Evolutionary conservation across 2,797 vertebrate genomes (phyloP).

Genomic region (Garrulus glandarius): DNA sequence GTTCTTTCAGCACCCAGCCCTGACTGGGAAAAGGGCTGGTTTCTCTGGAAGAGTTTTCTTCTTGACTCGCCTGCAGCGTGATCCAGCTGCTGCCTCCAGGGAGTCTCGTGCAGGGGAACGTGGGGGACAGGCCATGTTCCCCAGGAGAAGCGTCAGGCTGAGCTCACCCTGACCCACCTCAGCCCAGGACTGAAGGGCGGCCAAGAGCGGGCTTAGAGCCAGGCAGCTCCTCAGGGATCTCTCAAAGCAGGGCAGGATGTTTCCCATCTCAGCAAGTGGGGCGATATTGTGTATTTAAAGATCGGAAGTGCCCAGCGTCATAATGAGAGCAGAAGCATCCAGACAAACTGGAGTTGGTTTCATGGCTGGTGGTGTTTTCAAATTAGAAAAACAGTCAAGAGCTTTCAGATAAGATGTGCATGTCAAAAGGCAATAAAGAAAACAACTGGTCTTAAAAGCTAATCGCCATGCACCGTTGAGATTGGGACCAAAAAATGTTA

Average conservation of each 20-base stretch:
- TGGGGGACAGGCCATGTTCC: background rate
- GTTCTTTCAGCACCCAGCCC: background rate
- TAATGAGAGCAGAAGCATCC: background rate
- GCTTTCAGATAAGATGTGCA: background rate
- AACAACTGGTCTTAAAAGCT: conserved; percentile 62
- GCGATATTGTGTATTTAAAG: background rate
- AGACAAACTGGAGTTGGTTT: background rate
- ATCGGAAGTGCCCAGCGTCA: background rate
- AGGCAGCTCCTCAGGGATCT: background rate
- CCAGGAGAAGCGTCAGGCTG: accelerated
- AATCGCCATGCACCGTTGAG: conserved; percentile 28
- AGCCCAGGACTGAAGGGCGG: background rate
- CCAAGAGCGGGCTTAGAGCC: background rate
- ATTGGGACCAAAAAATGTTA: conserved; percentile 61
- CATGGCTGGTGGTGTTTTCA: conserved; percentile 4
- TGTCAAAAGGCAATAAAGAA: conserved; percentile 43
- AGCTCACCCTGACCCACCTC: background rate
- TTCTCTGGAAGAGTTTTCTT: background rate
- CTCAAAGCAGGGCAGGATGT: background rate
- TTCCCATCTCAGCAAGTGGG: background rate
- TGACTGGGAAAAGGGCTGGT: background rate
- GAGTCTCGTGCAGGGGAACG: background rate
- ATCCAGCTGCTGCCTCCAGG: background rate
- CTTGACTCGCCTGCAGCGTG: accelerated
- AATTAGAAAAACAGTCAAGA: conserved; percentile 28